Evolutionary conservation across 2,888 invertebrate species (phyloP).

Genomic region (Xestia xanthographa): DNA sequence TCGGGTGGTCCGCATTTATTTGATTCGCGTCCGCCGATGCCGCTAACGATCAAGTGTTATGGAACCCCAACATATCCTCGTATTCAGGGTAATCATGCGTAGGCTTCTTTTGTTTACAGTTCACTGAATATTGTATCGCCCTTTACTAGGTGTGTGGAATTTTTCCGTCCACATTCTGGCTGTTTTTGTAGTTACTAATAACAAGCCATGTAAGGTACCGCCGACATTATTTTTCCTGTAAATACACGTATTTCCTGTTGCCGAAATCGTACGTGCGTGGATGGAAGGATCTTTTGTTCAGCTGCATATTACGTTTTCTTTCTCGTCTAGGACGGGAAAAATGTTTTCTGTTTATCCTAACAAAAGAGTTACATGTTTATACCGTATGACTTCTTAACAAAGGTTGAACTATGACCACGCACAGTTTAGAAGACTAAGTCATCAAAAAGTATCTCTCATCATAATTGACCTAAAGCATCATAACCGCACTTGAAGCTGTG

Average conservation of each 20-base stretch:
- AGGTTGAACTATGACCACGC: background rate
- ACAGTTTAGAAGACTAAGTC: background rate
- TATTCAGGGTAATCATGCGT: slow-evolving; percentile 63
- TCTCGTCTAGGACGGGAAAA: background rate
- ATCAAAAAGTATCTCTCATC: background rate
- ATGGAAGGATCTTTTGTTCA: slow-evolving; percentile 22
- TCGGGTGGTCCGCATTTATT: slow-evolving; percentile 47
- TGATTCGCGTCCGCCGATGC: slow-evolving; percentile 33
- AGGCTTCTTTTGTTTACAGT: slow-evolving; percentile 65
- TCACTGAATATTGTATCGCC: slow-evolving; percentile 66
- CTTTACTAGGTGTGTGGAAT: slow-evolving; percentile 62
- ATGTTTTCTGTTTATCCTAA: background rate
- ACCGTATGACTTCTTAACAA: background rate
- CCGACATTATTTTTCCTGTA: slow-evolving; percentile 27
- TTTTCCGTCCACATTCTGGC: slow-evolving; percentile 45
- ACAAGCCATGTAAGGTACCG: slow-evolving; percentile 17
- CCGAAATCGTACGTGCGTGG: slow-evolving; percentile 21
- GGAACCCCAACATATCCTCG: slow-evolving; percentile 48
- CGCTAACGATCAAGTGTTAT: slow-evolving; percentile 52
- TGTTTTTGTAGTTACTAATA: slow-evolving; percentile 36
- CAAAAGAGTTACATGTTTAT: slow-evolving; percentile 6
- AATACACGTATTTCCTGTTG: slow-evolving; percentile 41
- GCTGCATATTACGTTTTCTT: slow-evolving; percentile 21
- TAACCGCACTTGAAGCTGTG: slow-evolving; percentile 28
- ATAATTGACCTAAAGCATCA: slow-evolving; percentile 28